Percentiles rank a stretch among this genome's conserved stretches.
Conservation (phyloP, 1,140 invertebrate species). For the Melitaea cinxia region DNA sequence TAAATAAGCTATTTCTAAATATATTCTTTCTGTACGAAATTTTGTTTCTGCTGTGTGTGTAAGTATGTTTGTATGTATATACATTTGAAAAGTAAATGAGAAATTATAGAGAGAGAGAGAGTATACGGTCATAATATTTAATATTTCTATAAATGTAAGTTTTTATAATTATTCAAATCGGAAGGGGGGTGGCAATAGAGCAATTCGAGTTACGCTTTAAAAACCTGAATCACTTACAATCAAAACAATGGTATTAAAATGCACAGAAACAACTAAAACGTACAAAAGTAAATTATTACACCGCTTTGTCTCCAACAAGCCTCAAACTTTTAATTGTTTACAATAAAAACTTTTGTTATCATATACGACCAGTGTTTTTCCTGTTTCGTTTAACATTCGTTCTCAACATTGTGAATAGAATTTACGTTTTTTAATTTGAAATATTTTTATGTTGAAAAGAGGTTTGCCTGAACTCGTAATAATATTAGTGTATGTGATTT, state of each 20-base stretch:
- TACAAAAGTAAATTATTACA: slow-evolving; percentile 48
- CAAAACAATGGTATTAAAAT: slow-evolving; percentile 35
- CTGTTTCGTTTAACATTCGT: slow-evolving; percentile 31
- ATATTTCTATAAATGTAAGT: too few relatives aligned
- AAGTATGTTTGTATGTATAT: too few relatives aligned
- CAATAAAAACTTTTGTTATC: slow-evolving; percentile 59
- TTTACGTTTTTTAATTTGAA: slow-evolving; percentile 38
- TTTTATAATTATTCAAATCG: too few relatives aligned
- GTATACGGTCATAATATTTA: too few relatives aligned
- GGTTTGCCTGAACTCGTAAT: background rate
- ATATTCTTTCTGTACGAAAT: too few relatives aligned
- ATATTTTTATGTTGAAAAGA: background rate
- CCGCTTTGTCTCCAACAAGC: slow-evolving; percentile 47
- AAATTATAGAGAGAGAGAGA: too few relatives aligned
- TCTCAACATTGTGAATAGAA: slow-evolving; percentile 38
- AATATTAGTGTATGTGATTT: background rate
- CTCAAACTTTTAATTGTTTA: slow-evolving; percentile 60
- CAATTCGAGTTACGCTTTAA: too few relatives aligned
- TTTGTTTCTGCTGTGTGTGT: too few relatives aligned
- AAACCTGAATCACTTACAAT: slow-evolving; percentile 14
- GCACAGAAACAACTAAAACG: slow-evolving; percentile 36
- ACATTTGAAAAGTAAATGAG: too few relatives aligned
- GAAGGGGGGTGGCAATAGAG: too few relatives aligned
- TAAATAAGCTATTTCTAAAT: too few relatives aligned
- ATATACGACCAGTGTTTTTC: slow-evolving; percentile 40